Conservation (phyloP, 2,888 invertebrate species). For the Isoperla grammatica region DNA sequence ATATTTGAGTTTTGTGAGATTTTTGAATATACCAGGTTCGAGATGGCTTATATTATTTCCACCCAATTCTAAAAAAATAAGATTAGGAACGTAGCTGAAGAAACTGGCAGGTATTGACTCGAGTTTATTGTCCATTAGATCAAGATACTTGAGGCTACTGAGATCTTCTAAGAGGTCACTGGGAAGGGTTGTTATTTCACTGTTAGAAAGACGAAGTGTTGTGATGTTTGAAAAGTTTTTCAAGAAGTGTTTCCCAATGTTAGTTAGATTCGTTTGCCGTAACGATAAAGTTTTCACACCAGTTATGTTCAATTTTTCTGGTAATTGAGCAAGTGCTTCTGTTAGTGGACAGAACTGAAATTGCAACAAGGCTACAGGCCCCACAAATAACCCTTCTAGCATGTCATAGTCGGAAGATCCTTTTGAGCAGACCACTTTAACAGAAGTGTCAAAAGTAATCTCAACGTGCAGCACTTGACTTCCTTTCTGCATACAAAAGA, state of each 20-base stretch:
- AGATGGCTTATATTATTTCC: constrained; percentile 59
- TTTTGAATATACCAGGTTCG: constrained; percentile 55
- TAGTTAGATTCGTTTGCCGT: constrained; percentile 46
- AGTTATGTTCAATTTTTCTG: constrained; percentile 32
- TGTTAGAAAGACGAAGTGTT: constrained; percentile 54
- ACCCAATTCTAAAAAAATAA: constrained; percentile 59
- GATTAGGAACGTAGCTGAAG: constrained; percentile 51
- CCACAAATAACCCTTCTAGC: constrained; percentile 47
- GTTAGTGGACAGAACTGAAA: constrained; percentile 54
- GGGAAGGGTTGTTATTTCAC: constrained; percentile 55
- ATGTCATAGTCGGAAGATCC: constrained; percentile 41
- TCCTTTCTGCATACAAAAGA: too few relatives aligned
- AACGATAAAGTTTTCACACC: constrained; percentile 1
- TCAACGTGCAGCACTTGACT: too few relatives aligned
- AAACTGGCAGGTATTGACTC: constrained; percentile 52
- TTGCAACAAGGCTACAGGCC: constrained; percentile 46
- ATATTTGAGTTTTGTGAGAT: constrained; percentile 53
- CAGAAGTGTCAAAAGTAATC: too few relatives aligned
- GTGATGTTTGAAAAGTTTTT: constrained; percentile 50
- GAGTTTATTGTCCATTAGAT: constrained; percentile 54
- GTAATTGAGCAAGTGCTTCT: constrained; percentile 47
- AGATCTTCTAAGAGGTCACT: constrained; percentile 57
- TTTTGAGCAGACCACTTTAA: too few relatives aligned
- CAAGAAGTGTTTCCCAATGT: constrained; percentile 54
- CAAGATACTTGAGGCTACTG: constrained; percentile 56